Percentiles rank a stretch among this genome's conserved stretches.
Conservation (phyloP, 2,113 vertebrate species). For the Corydoras sp. region DNA sequence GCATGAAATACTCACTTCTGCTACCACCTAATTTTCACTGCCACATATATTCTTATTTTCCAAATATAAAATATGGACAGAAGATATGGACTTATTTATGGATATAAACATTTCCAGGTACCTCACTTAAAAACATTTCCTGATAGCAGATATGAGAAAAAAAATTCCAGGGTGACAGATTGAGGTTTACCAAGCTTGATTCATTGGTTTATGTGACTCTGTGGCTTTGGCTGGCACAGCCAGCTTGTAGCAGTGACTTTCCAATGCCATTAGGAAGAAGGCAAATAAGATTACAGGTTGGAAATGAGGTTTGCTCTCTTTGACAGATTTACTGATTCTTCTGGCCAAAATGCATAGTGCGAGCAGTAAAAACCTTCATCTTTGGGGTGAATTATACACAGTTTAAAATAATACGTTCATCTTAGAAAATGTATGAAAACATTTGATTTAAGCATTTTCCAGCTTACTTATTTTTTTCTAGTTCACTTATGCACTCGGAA, state of each 20-base stretch:
- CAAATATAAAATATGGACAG: conserved; percentile 54
- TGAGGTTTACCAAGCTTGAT: conserved; percentile 25
- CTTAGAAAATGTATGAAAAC: conserved; percentile 54
- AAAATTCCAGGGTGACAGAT: conserved; percentile 15
- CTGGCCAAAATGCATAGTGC: conserved; percentile 59
- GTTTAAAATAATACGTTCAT: conserved; percentile 67
- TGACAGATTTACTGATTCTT: conserved; percentile 73
- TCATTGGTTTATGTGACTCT: conserved; percentile 62
- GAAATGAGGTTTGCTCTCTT: conserved; percentile 63
- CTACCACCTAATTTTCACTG: conserved; percentile 20
- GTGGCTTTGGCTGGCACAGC: conserved; percentile 57
- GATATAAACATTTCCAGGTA: conserved; percentile 64
- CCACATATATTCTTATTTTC: conserved; percentile 44
- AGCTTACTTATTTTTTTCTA: conserved; percentile 5
- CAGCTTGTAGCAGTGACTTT: conserved; percentile 24
- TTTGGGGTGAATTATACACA: conserved; percentile 66
- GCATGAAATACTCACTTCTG: conserved; percentile 49
- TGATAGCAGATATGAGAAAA: conserved; percentile 24
- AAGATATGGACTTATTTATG: conserved; percentile 70
- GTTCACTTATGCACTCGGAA: not conserved
- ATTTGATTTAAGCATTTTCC: conserved; percentile 57
- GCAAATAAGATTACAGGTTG: conserved; percentile 69
- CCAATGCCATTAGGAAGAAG: conserved; percentile 46
- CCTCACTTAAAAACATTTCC: conserved; percentile 48
- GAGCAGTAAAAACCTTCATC: conserved; percentile 71